Evolutionary conservation across 2,888 invertebrate genomes (phyloP).

Genomic region (Stegana nigrithorax): DNA sequence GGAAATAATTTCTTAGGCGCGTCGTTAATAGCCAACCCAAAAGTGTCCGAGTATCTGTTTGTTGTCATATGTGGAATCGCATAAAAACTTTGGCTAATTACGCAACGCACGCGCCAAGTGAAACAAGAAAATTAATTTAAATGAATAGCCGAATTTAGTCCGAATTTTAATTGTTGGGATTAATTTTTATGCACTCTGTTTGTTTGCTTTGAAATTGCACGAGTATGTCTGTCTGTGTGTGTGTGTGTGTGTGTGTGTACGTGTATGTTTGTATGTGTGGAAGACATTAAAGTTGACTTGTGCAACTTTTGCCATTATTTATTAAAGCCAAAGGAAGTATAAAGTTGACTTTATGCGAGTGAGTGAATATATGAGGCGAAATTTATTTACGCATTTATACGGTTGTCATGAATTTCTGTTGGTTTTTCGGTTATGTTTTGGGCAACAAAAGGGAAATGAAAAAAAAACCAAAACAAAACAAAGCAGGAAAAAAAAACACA

Average conservation of each 20-base stretch:
- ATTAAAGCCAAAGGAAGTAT: constrained; percentile 41
- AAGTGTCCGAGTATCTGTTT: no score
- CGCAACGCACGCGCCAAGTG: not conserved
- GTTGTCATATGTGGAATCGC: not conserved
- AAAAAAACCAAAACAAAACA: not conserved
- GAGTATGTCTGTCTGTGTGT: constrained; percentile 2
- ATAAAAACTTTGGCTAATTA: constrained; percentile 5
- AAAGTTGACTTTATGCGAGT: constrained; percentile 30
- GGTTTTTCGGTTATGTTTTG: not conserved
- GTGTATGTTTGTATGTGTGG: constrained; percentile 2
- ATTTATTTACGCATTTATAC: constrained; percentile 61
- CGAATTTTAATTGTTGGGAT: constrained; percentile 13
- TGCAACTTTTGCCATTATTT: constrained; percentile 46
- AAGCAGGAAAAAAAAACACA: not conserved
- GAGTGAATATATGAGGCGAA: constrained; percentile 25
- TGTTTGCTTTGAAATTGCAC: not conserved
- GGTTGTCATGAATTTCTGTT: constrained; percentile 42
- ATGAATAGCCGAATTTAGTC: constrained; percentile 6
- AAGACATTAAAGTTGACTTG: constrained; percentile 40
- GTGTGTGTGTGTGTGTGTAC: constrained; percentile 10
- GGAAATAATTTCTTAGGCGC: no score
- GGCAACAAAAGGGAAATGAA: not conserved
- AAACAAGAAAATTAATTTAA: constrained; percentile 17
- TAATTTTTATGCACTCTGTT: constrained; percentile 17
- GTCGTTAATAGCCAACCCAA: no score